A percentile compares a stretch with the other conserved stretches of the same genome.
phyloP scores from a whole-genome alignment of 2,888 invertebrate species.

The Heliconius hortense region DNA sequence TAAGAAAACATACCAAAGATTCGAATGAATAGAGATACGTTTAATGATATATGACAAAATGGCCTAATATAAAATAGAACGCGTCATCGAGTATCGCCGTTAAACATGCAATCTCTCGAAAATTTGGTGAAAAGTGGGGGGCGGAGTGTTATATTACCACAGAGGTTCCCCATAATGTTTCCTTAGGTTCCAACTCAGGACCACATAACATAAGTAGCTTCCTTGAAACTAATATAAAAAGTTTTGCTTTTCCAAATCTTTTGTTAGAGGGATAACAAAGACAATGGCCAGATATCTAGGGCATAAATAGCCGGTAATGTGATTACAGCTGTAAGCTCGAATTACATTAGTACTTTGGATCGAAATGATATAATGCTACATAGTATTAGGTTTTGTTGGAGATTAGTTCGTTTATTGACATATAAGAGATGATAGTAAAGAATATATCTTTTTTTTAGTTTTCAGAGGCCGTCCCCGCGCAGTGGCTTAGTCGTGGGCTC shows the following conservation, averaged over 20 bases:
- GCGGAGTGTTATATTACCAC: no score
- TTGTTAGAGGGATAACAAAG: constrained; percentile 16
- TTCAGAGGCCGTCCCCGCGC: neutral
- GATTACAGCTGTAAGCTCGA: constrained; percentile 8
- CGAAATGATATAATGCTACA: constrained; percentile 10
- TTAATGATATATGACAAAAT: neutral
- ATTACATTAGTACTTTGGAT: constrained; percentile 12
- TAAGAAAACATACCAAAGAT: neutral
- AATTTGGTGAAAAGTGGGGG: no score
- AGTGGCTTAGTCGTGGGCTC: no score
- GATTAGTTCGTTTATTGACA: constrained; percentile 18
- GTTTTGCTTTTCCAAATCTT: constrained; percentile 8
- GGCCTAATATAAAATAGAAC: neutral
- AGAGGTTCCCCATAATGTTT: no score
- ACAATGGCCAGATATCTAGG: constrained; percentile 11
- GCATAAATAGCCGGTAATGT: constrained; percentile 17
- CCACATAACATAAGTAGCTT: neutral
- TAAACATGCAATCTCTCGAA: no score
- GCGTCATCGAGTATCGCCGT: neutral
- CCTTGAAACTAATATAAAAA: constrained; percentile 1
- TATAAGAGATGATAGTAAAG: neutral
- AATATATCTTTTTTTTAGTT: neutral
- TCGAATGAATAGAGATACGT: neutral
- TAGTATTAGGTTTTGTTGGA: constrained; percentile 12
- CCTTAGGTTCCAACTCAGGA: no score